Evolutionary conservation across 1,140 invertebrate genomes (phyloP), one percentile per base, ranked within the genome.

Genomic region (Geopemphigus sp.): DNA sequence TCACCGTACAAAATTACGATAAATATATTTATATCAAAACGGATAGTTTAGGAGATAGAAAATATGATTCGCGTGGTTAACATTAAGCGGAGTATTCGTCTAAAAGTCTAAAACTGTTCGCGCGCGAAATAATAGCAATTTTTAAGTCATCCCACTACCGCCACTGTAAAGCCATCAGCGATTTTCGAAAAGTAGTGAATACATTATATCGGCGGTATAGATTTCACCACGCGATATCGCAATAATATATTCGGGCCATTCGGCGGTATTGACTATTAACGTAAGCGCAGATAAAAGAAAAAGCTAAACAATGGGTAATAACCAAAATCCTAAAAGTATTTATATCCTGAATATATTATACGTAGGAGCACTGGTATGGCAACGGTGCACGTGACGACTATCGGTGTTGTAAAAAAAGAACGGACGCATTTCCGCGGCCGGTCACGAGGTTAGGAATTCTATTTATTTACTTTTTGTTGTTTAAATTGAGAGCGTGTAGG

Each of bases 241-340:
- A 50, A 50, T 50, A 50, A 50, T 50, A 50, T 50, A 39, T 39
- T 39, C 32, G 3, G 8, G 8, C 32, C 22, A 53, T 50, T 50
- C 5, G 22, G 0, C 24, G n/a, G 64, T 70, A 50, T 24, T 32
- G 45, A 50, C 24, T 70, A 70, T 32, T 17, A 50, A 47, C 45
- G 1, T 68, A 22, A 26, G 50, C 14, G 24, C 50, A 50, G 22
- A 70, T 70, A 50, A 70, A 57, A 26, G 1, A 50, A 70, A 50
- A 70, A 66, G 22, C 32, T 17, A 53, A 70, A 70, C 66, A 70
- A 70, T 70, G 22, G 66, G 66, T 45, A 54, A 54, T 72, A 54
- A 54, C 47, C 29, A 47, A 54, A 72, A 72, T 72, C 68, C 26
- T 54, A 26, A n/a, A 24, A 32, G 68, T 72, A 70, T 53, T 53